These are phyloP conservation scores for Battus philenor DNA, from an alignment of 1,140 invertebrate genomes.

Conservation along the genomic window DNA sequence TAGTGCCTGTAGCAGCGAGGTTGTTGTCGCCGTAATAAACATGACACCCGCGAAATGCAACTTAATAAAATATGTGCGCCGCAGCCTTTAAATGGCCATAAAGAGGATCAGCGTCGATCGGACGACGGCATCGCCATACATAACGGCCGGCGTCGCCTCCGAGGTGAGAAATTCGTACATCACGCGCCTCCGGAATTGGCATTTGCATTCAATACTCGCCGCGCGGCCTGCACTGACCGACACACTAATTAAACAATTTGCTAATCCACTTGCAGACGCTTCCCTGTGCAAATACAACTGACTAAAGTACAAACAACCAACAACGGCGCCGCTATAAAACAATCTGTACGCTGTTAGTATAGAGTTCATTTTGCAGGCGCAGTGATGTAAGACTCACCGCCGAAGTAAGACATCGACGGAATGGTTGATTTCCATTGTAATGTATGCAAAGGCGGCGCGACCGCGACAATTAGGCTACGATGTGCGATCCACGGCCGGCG, in stretches of 20 bases:
- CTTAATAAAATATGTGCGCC: constrained; percentile 26
- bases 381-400: constrained; percentile 27
- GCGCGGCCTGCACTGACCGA: constrained; percentile 32
- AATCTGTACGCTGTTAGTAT: not conserved
- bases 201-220: constrained; percentile 58
- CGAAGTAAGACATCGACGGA: constrained; percentile 43
- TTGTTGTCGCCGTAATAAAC: constrained; percentile 14
- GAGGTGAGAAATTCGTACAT: constrained; percentile 15
- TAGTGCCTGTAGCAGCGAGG: too few relatives aligned
- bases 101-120: constrained; percentile 21
- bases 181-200: constrained; percentile 16
- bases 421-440: constrained; percentile 60
- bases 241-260: constrained; percentile 66
- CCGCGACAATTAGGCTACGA: constrained; percentile 62
- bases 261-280: constrained; percentile 40
- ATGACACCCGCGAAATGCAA: constrained; percentile 23
- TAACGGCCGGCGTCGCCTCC: constrained; percentile 21
- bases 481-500: constrained; percentile 33
- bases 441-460: constrained; percentile 58
- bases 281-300: constrained; percentile 10
- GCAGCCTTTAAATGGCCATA: constrained; percentile 26
- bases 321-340: constrained; percentile 10
- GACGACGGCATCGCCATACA: constrained; percentile 26
- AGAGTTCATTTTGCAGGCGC: constrained; percentile 6
- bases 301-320: constrained; percentile 4